Conservation (phyloP, 1,140 invertebrate genomes). For the Mercenaria mercenaria region DNA sequence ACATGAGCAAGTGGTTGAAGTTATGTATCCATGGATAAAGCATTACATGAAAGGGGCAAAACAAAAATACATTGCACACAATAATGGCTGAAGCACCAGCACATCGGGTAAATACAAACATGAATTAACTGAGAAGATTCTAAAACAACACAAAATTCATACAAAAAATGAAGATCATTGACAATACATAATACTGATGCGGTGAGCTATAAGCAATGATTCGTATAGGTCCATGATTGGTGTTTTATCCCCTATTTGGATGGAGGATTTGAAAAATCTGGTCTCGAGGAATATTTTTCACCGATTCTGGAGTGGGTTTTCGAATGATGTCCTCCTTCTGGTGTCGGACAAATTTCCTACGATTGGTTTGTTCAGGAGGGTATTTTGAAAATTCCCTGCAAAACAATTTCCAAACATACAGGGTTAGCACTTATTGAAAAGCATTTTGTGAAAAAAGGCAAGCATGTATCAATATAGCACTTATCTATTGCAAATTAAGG, state of each 20-base stretch:
- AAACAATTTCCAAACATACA: slow-evolving; percentile 39
- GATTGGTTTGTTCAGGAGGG: slow-evolving; percentile 32
- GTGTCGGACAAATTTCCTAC: slow-evolving; percentile 37
- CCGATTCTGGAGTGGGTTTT: slow-evolving; percentile 74
- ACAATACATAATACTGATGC: slow-evolving; percentile 58
- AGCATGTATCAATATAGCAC: background rate
- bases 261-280: slow-evolving; percentile 79
- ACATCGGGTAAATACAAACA: slow-evolving; percentile 22
- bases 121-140: background rate
- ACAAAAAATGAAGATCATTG: slow-evolving; percentile 22
- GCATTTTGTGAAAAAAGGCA: background rate
- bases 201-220: slow-evolving; percentile 36
- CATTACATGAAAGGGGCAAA: background rate
- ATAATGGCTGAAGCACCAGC: slow-evolving; percentile 28
- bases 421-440: background rate
- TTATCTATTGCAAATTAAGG: no score
- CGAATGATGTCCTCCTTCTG: slow-evolving; percentile 64
- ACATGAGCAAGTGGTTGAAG: slow-evolving; percentile 64
- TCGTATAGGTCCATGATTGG: background rate
- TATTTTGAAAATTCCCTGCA: slow-evolving; percentile 59
- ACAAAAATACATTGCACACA: slow-evolving; percentile 53
- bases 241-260: slow-evolving; percentile 73
- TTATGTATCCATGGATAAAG: background rate
- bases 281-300: slow-evolving; percentile 76
- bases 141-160: background rate